A percentile compares a stretch with the other conserved stretches of the same genome.
Evolutionary conservation across 1,140 invertebrate species (phyloP).

Genomic region (Matsumurasca onukii): DNA sequence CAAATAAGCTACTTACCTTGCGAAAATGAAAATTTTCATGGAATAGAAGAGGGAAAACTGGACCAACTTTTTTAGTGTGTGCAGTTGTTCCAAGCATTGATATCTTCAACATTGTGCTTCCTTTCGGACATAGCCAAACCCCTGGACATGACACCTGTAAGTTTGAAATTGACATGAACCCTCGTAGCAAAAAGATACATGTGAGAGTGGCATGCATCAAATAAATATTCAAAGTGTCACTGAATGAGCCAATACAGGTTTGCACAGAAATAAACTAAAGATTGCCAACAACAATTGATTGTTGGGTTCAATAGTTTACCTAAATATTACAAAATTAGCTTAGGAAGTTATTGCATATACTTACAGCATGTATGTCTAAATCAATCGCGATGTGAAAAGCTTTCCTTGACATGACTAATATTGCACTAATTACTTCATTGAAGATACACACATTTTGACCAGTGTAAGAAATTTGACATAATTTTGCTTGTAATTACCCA

Average conservation of each 20-base stretch:
- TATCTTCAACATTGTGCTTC: conserved; percentile 61
- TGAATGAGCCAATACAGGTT: neutral
- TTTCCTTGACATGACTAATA: conserved; percentile 28
- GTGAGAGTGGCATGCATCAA: neutral
- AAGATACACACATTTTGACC: too few relatives aligned
- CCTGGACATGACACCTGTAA: conserved; percentile 69
- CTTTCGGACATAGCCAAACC: conserved; percentile 71
- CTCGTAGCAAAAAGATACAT: neutral
- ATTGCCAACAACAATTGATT: neutral
- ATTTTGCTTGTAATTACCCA: too few relatives aligned
- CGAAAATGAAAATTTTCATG: conserved; percentile 65
- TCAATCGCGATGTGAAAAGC: conserved; percentile 28
- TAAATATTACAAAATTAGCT: neutral
- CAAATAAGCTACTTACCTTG: conserved; percentile 52
- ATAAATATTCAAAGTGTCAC: neutral
- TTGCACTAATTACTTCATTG: too few relatives aligned
- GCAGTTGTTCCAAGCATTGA: conserved; percentile 58
- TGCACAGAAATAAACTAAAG: neutral
- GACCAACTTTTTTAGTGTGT: conserved; percentile 57
- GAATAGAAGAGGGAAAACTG: conserved; percentile 62
- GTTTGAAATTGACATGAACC: conserved; percentile 1
- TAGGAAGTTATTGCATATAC: neutral
- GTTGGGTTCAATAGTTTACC: neutral
- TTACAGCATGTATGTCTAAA: conserved; percentile 30
- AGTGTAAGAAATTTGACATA: too few relatives aligned